phyloP scores from a whole-genome alignment of 2,113 vertebrate species.

The Grammomys surdaster region DNA sequence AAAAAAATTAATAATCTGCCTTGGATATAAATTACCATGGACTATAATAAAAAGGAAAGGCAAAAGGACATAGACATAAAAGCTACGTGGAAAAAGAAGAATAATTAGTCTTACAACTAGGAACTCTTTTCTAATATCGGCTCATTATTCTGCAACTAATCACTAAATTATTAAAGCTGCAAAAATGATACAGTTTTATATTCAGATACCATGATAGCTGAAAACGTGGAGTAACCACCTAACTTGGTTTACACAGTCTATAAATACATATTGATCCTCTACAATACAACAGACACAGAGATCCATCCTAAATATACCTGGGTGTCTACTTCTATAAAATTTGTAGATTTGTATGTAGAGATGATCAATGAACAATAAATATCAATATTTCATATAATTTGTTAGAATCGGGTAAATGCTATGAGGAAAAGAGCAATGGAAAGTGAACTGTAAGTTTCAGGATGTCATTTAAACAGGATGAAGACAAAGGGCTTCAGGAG shows the following conservation, averaged over 20 bases:
- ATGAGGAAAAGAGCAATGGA: background rate
- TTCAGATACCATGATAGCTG: background rate
- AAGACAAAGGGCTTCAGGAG: background rate
- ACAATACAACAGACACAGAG: background rate
- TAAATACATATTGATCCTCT: background rate
- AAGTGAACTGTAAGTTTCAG: background rate
- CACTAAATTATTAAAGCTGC: conserved; percentile 25
- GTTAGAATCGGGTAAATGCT: conserved; percentile 17
- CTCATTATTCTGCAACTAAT: conserved; percentile 1
- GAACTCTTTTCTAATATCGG: conserved; percentile 40
- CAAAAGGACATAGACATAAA: conserved; percentile 9
- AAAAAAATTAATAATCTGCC: background rate
- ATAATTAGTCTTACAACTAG: conserved; percentile 44
- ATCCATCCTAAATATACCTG: background rate
- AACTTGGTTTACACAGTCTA: background rate
- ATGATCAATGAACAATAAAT: conserved; percentile 23
- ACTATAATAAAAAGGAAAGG: conserved; percentile 20
- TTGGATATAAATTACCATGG: conserved; percentile 14
- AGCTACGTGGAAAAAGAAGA: background rate
- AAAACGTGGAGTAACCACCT: background rate
- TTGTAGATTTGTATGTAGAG: conserved; percentile 5
- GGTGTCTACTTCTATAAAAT: background rate
- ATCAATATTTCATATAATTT: background rate
- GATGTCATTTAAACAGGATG: background rate
- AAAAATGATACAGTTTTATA: conserved; percentile 21